Conservation (phyloP, 2,888 invertebrate species). For the Anthoptus insignis region DNA sequence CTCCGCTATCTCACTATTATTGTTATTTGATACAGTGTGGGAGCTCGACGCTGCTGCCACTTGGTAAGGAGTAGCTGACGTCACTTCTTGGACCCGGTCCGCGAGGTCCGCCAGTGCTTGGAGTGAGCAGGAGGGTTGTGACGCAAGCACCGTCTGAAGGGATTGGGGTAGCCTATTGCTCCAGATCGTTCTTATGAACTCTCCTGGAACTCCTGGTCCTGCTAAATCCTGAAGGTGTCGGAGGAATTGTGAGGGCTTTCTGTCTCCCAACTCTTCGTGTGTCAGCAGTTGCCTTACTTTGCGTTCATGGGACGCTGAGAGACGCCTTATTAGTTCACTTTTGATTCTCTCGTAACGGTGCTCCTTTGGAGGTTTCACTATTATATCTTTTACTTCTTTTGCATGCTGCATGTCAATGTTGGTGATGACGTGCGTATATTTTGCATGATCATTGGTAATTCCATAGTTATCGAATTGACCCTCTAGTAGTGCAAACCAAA, state of each 20-base stretch:
- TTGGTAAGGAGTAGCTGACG: constrained; percentile 15
- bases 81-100: constrained; percentile 40
- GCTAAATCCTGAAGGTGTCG: constrained; percentile 36
- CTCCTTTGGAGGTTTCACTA: neutral
- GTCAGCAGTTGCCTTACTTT: too few relatives aligned
- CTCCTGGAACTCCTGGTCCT: constrained; percentile 35
- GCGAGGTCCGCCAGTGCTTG: constrained; percentile 40
- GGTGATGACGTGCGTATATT: neutral
- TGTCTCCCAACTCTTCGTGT: constrained; percentile 45
- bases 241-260: constrained; percentile 47
- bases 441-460: neutral
- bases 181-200: constrained; percentile 41
- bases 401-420: constrained; percentile 11
- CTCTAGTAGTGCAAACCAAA: constrained; percentile 17
- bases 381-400: constrained; percentile 11
- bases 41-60: neutral
- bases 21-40: neutral
- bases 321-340: constrained; percentile 40
- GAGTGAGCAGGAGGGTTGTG: constrained; percentile 29
- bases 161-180: constrained; percentile 30
- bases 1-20: constrained; percentile 2
- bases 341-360: constrained; percentile 12
- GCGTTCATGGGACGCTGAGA: constrained; percentile 19
- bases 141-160: constrained; percentile 38
- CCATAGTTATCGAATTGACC: constrained; percentile 5